Evolutionary conservation across 2,888 invertebrate species (phyloP).

Genomic region (Barypeithes pellucidus): DNA sequence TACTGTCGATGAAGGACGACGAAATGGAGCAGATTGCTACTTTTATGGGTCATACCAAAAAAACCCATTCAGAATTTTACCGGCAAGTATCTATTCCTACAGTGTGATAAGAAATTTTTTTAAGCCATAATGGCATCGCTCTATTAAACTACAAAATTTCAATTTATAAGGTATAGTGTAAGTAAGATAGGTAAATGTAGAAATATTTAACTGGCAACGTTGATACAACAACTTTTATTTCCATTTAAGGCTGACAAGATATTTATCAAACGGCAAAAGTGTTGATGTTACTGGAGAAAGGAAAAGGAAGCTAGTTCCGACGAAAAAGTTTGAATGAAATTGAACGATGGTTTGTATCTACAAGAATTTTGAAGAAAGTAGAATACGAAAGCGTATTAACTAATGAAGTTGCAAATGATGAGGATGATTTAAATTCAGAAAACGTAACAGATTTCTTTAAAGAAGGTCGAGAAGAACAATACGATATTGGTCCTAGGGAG

Average conservation of each 20-base stretch:
- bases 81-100: too few relatives aligned
- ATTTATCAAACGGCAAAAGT: slow-evolving; percentile 54
- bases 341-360: slow-evolving; percentile 22
- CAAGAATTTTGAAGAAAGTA: not conserved
- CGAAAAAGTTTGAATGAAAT: slow-evolving; percentile 50
- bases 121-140: too few relatives aligned
- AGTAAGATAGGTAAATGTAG: too few relatives aligned
- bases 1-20: slow-evolving; percentile 53
- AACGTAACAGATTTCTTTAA: too few relatives aligned
- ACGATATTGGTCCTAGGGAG: too few relatives aligned
- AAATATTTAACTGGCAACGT: too few relatives aligned
- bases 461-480: too few relatives aligned
- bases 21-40: slow-evolving; percentile 58
- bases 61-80: slow-evolving; percentile 55
- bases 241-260: slow-evolving; percentile 36
- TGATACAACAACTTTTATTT: slow-evolving; percentile 24
- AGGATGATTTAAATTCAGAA: too few relatives aligned
- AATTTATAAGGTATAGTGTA: too few relatives aligned
- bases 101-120: too few relatives aligned
- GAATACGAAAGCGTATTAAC: not conserved
- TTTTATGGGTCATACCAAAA: slow-evolving; percentile 59
- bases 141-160: too few relatives aligned
- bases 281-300: slow-evolving; percentile 45
- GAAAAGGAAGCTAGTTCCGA: slow-evolving; percentile 44
- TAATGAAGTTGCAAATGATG: not conserved